Evolutionary conservation across 2,888 invertebrate species (phyloP).

Genomic region (Fragum fragum): DNA sequence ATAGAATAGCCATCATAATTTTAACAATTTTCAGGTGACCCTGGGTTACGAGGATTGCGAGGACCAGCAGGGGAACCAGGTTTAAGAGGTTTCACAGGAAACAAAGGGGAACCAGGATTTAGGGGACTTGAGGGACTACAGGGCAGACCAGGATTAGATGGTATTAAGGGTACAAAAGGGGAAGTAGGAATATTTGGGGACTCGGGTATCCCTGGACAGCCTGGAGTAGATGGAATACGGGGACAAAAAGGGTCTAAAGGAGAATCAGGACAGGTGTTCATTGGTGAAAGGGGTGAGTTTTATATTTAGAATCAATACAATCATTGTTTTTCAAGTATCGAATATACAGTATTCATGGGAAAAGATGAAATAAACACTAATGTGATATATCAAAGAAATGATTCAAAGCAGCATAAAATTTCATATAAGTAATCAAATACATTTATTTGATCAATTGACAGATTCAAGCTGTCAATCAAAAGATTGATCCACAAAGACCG

Average conservation of each 20-base stretch:
- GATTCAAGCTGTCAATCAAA: no score
- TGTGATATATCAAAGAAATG: no score
- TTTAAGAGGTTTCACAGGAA: conserved; percentile 65
- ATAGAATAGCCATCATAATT: no score
- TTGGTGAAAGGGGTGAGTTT: conserved; percentile 1
- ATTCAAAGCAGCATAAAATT: no score
- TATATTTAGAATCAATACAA: no score
- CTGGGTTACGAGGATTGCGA: background rate
- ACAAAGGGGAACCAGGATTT: conserved; percentile 57
- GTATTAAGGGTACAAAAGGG: conserved; percentile 51
- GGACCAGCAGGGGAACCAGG: conserved; percentile 63
- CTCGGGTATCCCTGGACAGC: conserved; percentile 67
- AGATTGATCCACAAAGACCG: no score
- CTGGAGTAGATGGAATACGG: conserved; percentile 58
- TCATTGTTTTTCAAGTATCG: no score
- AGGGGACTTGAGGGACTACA: conserved; percentile 44
- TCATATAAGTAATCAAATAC: no score
- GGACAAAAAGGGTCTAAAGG: conserved; percentile 62
- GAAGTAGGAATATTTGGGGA: conserved; percentile 68
- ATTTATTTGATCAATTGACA: no score
- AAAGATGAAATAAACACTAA: no score
- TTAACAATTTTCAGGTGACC: background rate
- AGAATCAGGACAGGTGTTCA: background rate
- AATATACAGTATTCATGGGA: no score
- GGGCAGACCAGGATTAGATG: conserved; percentile 51